Evolutionary conservation across 37 sponge, comb jelly and placozoan species (phyloP).

Genomic region (Axinella damicornis): DNA sequence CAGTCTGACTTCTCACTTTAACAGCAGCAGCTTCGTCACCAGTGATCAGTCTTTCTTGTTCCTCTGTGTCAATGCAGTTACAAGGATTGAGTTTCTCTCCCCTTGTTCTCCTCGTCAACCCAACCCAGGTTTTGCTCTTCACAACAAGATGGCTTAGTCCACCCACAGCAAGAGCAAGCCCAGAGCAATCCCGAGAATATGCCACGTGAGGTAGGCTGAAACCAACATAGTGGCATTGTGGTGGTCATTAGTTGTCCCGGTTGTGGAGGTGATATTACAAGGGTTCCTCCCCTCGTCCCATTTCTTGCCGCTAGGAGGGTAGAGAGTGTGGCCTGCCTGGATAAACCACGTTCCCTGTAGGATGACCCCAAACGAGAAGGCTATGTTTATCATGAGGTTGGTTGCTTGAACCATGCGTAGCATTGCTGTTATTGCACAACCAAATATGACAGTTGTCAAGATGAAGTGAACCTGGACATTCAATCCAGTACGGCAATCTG

Average conservation of each 20-base stretch:
- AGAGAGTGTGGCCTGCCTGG: slow-evolving; percentile 48
- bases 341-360: slow-evolving; percentile 78
- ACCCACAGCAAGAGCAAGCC: slow-evolving; percentile 38
- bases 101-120: neutral
- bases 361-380: slow-evolving; percentile 32
- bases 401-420: slow-evolving; percentile 27
- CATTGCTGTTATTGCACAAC: slow-evolving; percentile 31
- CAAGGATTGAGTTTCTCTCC: neutral
- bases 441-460: slow-evolving; percentile 26
- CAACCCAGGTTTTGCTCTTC: neutral
- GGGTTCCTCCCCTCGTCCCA: slow-evolving; percentile 6
- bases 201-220: slow-evolving; percentile 46
- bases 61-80: neutral
- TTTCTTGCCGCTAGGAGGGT: neutral
- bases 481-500: slow-evolving; percentile 24
- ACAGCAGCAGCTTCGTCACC: slow-evolving; percentile 9
- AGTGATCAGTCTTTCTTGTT: slow-evolving; percentile 4
- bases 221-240: slow-evolving; percentile 45
- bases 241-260: neutral
- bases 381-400: slow-evolving; percentile 55
- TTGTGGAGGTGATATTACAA: no score
- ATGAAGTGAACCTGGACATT: slow-evolving; percentile 42
- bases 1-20: neutral
- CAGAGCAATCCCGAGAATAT: slow-evolving; percentile 31
- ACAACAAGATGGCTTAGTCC: neutral